phyloP scores from a whole-genome alignment of 2,888 invertebrate genomes.

The Drosophila glabriapex region DNA sequence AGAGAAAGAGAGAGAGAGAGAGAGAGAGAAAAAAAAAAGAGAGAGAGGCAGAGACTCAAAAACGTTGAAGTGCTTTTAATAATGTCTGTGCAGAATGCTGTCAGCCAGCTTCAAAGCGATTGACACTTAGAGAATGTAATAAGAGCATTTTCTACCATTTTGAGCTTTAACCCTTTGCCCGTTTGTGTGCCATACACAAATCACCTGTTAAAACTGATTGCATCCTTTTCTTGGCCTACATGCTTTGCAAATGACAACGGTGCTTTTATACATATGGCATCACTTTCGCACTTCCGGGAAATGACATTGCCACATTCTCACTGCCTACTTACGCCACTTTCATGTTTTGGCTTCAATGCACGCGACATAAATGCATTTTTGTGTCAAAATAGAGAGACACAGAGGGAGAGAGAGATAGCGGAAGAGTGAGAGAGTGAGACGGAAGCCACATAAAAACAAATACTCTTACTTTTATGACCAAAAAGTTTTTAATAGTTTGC shows the following conservation, averaged over 20 bases:
- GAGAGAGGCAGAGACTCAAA: not conserved
- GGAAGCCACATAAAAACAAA: not conserved
- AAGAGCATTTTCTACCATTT: not conserved
- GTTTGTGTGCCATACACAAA: not conserved
- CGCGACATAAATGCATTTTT: not conserved
- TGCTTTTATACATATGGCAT: not conserved
- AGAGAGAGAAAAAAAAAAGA: slow-evolving; percentile 5
- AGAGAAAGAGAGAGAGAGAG: not conserved
- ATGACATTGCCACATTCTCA: not conserved
- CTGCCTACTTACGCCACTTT: not conserved
- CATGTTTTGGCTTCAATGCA: not conserved
- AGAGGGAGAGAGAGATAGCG: not conserved
- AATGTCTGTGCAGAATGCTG: not conserved
- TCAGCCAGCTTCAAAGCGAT: not conserved
- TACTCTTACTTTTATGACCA: not conserved
- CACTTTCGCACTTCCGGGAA: not conserved
- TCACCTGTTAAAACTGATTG: not conserved
- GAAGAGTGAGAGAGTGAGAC: not conserved
- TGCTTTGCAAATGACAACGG: not conserved
- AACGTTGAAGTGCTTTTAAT: not conserved
- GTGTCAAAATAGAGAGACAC: not conserved
- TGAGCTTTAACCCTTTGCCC: not conserved
- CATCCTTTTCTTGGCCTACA: not conserved
- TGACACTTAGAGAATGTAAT: not conserved
- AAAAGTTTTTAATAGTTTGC: not conserved